Conservation (phyloP, 2,113 vertebrate genomes). For the Notothenia coriiceps region DNA sequence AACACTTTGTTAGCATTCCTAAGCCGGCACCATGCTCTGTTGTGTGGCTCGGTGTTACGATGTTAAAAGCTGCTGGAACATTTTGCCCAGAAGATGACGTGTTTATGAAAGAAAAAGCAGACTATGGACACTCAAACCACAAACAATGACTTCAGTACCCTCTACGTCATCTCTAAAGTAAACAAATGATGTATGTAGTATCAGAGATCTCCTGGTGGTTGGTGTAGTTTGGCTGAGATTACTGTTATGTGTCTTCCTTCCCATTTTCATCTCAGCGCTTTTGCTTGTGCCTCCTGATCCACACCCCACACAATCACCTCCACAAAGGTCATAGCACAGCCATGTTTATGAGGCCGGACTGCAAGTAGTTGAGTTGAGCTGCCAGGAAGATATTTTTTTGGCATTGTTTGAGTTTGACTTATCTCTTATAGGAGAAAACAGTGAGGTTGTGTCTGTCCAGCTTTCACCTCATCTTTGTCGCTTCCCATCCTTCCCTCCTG, state of each 20-base stretch:
- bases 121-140: constrained; percentile 20
- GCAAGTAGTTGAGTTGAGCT: constrained; percentile 61
- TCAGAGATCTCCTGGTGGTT: constrained; percentile 50
- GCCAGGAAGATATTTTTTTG: constrained; percentile 77
- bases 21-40: neutral
- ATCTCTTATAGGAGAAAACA: constrained; percentile 31
- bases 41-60: neutral
- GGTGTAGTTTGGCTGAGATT: constrained; percentile 34
- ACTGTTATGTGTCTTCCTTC: constrained; percentile 18
- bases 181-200: constrained; percentile 61
- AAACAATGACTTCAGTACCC: constrained; percentile 32
- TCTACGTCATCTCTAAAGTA: constrained; percentile 47
- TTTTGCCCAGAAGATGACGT: neutral
- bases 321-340: constrained; percentile 17
- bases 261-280: too few species aligned
- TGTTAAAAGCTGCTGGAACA: neutral
- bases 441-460: constrained; percentile 1
- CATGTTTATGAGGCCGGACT: constrained; percentile 17
- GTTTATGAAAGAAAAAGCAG: constrained; percentile 2
- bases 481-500: neutral
- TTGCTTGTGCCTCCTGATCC: neutral
- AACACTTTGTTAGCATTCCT: neutral
- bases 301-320: neutral
- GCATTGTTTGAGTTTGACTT: constrained; percentile 53
- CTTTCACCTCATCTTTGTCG: neutral